Evolutionary conservation across 2,797 vertebrate species (phyloP).

Genomic region (Ctenopoma kingsleyae): DNA sequence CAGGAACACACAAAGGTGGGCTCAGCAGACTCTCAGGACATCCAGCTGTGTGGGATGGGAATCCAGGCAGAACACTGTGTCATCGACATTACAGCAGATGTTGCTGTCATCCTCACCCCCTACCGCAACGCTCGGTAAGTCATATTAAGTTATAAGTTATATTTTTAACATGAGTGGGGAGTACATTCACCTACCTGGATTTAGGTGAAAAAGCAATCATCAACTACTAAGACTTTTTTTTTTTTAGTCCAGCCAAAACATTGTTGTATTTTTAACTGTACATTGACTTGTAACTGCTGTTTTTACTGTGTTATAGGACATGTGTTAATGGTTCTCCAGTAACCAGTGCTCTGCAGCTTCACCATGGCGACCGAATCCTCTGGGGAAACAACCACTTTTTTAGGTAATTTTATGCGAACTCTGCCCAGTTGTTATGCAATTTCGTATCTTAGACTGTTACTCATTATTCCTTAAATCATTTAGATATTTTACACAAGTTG

Average conservation of each 20-base stretch:
- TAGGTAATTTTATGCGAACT: constrained; percentile 77
- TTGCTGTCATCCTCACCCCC: constrained; percentile 90
- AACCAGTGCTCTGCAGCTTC: constrained; percentile 87
- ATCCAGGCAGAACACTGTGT: constrained; percentile 96
- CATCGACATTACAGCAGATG: constrained; percentile 91
- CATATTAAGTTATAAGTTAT: background rate
- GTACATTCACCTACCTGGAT: too few species aligned
- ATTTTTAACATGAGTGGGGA: background rate
- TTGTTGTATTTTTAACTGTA: background rate
- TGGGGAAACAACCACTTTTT: constrained; percentile 99
- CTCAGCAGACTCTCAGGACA: constrained; percentile 96
- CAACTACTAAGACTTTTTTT: too few species aligned
- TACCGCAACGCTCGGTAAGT: constrained; percentile 92
- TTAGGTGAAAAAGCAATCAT: background rate
- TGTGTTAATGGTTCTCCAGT: constrained; percentile 95
- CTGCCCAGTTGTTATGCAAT: background rate
- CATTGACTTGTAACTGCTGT: background rate
- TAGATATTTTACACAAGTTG: background rate
- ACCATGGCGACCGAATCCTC: constrained; percentile 95
- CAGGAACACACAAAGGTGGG: constrained; percentile 85
- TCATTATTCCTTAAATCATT: background rate
- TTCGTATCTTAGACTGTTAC: too few species aligned
- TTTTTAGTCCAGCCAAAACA: background rate
- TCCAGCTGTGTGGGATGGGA: constrained; percentile 98
- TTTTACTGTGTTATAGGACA: constrained; percentile 81